Conservation (phyloP, 2,888 invertebrate genomes). For the Furcula furcula region DNA sequence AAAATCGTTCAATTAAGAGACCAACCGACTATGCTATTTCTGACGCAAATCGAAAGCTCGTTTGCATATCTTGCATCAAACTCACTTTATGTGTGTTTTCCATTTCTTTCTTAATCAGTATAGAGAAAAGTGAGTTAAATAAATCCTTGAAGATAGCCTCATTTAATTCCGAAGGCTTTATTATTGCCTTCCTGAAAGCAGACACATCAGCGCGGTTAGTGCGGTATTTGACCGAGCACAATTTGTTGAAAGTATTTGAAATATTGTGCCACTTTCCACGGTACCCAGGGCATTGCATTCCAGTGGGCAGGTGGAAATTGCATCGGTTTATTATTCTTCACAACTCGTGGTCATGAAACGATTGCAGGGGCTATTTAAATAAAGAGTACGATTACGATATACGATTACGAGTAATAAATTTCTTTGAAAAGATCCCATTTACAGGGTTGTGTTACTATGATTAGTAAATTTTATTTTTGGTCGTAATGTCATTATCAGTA, state of each 20-base stretch:
- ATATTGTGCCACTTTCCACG: constrained; percentile 66
- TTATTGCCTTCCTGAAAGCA: constrained; percentile 11
- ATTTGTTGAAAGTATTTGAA: constrained; percentile 45
- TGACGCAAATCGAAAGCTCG: constrained; percentile 27
- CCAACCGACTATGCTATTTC: constrained; percentile 34
- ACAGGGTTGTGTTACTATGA: constrained; percentile 8
- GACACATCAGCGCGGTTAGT: constrained; percentile 2
- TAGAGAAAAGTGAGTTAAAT: constrained; percentile 5
- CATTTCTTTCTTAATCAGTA: constrained; percentile 4
- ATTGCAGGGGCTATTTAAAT: constrained; percentile 44
- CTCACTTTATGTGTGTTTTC: constrained; percentile 11
- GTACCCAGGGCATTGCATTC: constrained; percentile 54
- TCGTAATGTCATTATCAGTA: constrained; percentile 21
- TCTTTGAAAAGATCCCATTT: constrained; percentile 23
- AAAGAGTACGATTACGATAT: too few species aligned
- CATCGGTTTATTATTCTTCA: constrained; percentile 51
- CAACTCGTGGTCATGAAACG: constrained; percentile 39
- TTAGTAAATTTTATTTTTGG: constrained; percentile 16
- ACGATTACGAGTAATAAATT: constrained; percentile 29
- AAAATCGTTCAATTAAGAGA: constrained; percentile 53
- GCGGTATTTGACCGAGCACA: constrained; percentile 16
- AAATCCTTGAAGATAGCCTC: constrained; percentile 1
- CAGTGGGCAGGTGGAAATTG: constrained; percentile 58
- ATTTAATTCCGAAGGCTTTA: constrained; percentile 2
- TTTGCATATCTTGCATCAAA: constrained; percentile 34